Percentiles rank a stretch among this genome's conserved stretches.
These are phyloP conservation scores for Aethina tumida DNA, from an alignment of 1,140 invertebrate genomes.

Conservation along the genomic window DNA sequence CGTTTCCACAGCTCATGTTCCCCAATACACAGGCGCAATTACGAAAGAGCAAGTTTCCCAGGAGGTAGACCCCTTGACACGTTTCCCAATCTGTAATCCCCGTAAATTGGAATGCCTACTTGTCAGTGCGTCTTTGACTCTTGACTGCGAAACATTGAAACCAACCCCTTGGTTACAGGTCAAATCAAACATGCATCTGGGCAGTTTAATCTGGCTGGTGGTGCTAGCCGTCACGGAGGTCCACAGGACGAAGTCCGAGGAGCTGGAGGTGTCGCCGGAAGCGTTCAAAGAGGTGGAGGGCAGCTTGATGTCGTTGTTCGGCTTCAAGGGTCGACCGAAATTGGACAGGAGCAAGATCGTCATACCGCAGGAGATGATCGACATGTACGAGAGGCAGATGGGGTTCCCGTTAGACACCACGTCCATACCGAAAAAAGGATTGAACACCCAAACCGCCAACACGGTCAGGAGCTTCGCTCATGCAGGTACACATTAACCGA, in stretches of 20 bases:
- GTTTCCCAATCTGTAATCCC: too few relatives aligned
- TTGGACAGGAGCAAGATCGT: slow-evolving; percentile 41
- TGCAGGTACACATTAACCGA: slow-evolving; percentile 48
- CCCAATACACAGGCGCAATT: too few relatives aligned
- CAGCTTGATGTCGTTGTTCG: slow-evolving; percentile 63
- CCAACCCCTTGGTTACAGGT: too few relatives aligned
- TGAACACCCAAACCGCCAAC: slow-evolving; percentile 62
- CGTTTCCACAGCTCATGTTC: too few relatives aligned
- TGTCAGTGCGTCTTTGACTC: too few relatives aligned
- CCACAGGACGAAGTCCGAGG: slow-evolving; percentile 7
- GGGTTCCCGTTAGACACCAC: slow-evolving; percentile 45
- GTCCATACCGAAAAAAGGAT: slow-evolving; percentile 56
- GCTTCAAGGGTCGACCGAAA: slow-evolving; percentile 50
- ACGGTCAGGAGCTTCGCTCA: slow-evolving; percentile 79
- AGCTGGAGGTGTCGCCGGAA: slow-evolving; percentile 3
- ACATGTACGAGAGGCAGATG: slow-evolving; percentile 62
- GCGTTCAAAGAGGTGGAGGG: slow-evolving; percentile 43
- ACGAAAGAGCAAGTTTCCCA: too few relatives aligned
- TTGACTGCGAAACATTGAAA: too few relatives aligned
- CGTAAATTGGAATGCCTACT: too few relatives aligned
- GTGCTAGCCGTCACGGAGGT: slow-evolving; percentile 14
- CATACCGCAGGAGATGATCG: slow-evolving; percentile 68
- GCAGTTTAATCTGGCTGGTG: slow-evolving; percentile 13
- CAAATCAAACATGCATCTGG: slow-evolving; percentile 21
- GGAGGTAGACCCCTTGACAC: too few relatives aligned